Base-by-base conservation (phyloP, 92 coral and sea anemone species). In the Scolanthus callimorphus region DNA sequence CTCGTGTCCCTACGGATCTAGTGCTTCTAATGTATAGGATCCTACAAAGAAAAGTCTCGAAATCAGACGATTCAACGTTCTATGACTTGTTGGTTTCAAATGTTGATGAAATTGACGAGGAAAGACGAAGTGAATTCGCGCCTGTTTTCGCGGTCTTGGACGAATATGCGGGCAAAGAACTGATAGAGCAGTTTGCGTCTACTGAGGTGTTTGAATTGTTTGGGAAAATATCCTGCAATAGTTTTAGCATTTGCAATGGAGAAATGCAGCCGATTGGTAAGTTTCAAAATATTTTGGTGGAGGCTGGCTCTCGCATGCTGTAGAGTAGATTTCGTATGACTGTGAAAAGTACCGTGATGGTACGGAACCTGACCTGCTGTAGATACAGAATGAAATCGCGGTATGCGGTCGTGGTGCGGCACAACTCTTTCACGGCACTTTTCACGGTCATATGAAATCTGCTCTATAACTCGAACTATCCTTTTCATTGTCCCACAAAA, bases 191-290 rank as follows among this genome's bases (percentile, higher is more conserved):
- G 47, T 28, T 31, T 27, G 61, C 74, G 49, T 23, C 78, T 0
- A 62, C 46, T 8, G 83, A 63, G 24, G 24, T 77, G 20, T 81
- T 94, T 84, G 83, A 84, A 37, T 61, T 86, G 22, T 94, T 94
- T 81, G 85, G 96, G 50, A 88, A 85, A 67, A 62, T 94, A 47
- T 80, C 91, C 20, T 88, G 95, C 25, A 94, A 94, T 59, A 82
- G 96, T 57, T 94, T 94, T 68, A 81, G 90, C 24, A 84, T 94
- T 20, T 86, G 96, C 53, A 90, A 94, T 71, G 87, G 76, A 8
- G 99, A 94, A 53, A 77, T 84, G 77, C 91, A 89, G 55, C 67
- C 96, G 0, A 60, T 78, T 31, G 99, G 99, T 94, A 58, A 67
- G 90, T 29, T n/a, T n/a, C n/a, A n/a, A n/a, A n/a, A n/a, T n/a